Conservation (phyloP, 2,113 vertebrate genomes). For the Sander vitreus region DNA sequence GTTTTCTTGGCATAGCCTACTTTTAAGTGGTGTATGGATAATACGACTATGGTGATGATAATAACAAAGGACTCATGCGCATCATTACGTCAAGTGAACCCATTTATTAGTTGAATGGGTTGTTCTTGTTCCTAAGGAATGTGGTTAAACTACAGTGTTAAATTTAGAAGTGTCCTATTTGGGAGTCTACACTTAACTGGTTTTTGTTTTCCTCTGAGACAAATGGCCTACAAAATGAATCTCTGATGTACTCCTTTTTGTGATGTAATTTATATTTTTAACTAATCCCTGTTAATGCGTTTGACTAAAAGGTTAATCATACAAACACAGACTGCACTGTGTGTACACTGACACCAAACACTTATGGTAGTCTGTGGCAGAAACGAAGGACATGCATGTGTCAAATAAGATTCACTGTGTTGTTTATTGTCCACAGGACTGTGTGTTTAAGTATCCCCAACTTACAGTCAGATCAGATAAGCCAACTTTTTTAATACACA, state of each 20-base stretch:
- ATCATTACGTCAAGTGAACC: background rate
- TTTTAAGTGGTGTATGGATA: no score
- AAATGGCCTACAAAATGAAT: background rate
- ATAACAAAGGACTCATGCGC: background rate
- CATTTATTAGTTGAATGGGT: background rate
- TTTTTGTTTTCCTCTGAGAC: constrained; percentile 3
- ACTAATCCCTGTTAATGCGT: background rate
- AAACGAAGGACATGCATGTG: background rate
- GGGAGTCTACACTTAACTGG: background rate
- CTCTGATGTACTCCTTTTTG: background rate
- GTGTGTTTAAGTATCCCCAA: background rate
- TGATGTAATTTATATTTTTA: background rate
- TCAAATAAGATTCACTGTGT: background rate
- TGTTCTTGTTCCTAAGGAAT: constrained; percentile 35
- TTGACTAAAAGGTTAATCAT: no score
- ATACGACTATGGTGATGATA: background rate
- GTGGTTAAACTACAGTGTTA: constrained; percentile 13
- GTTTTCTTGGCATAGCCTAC: no score
- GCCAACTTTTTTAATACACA: background rate
- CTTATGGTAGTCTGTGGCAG: background rate
- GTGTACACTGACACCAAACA: background rate
- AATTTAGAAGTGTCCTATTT: background rate
- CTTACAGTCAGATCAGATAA: no score
- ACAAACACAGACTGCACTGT: background rate
- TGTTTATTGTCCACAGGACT: background rate